A percentile compares a stretch with the other conserved stretches of the same genome.
Evolutionary conservation across 1,140 invertebrate genomes (phyloP).

Genomic region (Eurosta solidaginis): DNA sequence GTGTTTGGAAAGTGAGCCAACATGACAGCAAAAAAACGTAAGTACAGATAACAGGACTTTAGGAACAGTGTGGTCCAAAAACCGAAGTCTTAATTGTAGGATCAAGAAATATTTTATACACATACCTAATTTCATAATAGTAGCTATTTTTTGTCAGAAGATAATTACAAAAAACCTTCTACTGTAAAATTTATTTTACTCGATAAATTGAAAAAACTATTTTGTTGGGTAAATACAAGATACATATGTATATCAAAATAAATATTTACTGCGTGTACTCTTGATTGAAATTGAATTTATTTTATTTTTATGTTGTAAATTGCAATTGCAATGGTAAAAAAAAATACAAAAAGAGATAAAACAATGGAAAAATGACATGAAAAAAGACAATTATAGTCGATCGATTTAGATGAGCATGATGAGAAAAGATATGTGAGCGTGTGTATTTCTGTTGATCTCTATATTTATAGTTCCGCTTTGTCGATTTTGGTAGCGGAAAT

Average conservation of each 20-base stretch:
- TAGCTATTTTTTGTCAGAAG: too few relatives aligned
- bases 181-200: too few relatives aligned
- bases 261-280: neutral
- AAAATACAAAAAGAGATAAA: neutral
- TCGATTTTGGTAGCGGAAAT: neutral
- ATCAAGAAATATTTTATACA: too few relatives aligned
- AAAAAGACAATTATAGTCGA: neutral
- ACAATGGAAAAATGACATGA: neutral
- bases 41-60: too few relatives aligned
- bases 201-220: too few relatives aligned
- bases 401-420: neutral
- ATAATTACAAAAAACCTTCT: too few relatives aligned
- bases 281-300: constrained; percentile 18
- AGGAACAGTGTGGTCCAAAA: too few relatives aligned
- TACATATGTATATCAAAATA: neutral
- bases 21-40: too few relatives aligned
- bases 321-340: neutral
- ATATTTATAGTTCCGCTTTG: neutral
- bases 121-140: too few relatives aligned
- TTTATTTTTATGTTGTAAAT: neutral
- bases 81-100: too few relatives aligned
- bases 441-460: neutral
- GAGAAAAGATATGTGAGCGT: neutral
- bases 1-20: too few relatives aligned
- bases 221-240: too few relatives aligned